Evolutionary conservation across 2,113 vertebrate genomes (phyloP), one percentile per base, ranked within the genome.

Genomic region (Elgaria multicarinata): DNA sequence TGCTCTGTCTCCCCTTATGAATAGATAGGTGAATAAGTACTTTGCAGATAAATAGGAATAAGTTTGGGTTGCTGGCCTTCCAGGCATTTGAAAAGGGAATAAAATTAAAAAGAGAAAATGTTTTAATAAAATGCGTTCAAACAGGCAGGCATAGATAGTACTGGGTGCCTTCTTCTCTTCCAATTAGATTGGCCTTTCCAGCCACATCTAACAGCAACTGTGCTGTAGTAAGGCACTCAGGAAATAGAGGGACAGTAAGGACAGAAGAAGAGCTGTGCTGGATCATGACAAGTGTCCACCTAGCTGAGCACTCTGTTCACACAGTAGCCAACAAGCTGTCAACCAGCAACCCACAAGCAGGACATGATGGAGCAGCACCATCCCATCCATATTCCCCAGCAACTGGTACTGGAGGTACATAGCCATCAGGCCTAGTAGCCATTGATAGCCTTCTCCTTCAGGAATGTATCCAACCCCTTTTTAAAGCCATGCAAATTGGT

Each of bases 21-120:
- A 92, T 3, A 87, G 33, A 4, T 72, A 75, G 89, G 10, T 83
- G 13, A 87, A 20, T 79, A 89, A 81, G 6, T 75, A 64, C 91
- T 87, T 89, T 74, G 16, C 53, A 33, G 66, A 79, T 0, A 76
- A 12, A 88, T 0, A 91, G 90, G 76, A 8, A 80, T 9, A 1
- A 0, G 10, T 12, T 71, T 0, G 16, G 69, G 22, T 39, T 36
- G 1, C 44, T 3, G 87, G n/a, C 83, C 28, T 36, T 36, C 78
- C 87, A 71, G 20, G 87, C 58, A 1, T 62, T 36, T 88, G 0
- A 1, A 55, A 91, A 83, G 4, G 33, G 9, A 58, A 86, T 20
- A 4, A 83, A 0, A 0, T 62, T n/a, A 84, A 14, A 24, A 80
- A n/a, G 44, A 53, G 64, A 77, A 85, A 90, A 36, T 90, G 28